Base-by-base conservation (phyloP, 2,888 invertebrate species). In the Tachina lurida region DNA sequence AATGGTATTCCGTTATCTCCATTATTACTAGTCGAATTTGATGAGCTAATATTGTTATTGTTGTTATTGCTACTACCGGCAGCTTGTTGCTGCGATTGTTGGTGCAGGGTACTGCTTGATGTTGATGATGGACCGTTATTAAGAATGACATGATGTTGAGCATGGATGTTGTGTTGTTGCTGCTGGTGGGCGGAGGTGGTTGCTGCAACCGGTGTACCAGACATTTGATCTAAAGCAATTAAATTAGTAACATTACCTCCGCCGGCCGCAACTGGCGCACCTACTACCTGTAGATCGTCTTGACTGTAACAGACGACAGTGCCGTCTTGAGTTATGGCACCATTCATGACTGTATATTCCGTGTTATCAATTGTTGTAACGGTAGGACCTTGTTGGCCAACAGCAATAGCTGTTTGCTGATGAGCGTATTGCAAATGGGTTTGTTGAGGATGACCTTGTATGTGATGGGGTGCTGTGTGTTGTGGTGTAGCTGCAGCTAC, bases 1-100 rank as follows among this genome's bases (percentile, higher is more conserved):
- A 96, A 93, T 87, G 96, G 94, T 90, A 95, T 94, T 87, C 93
- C 93, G 84, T 94, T 93, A 85, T 94, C 93, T 4, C 49, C 82
- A 9, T 60, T 83, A 76, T 71, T 81, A 56, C 83, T 77, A 60
- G 60, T 87, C 15, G 78, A 52, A 79, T 67, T 85, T 75, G 82
- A 65, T n/a, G 77, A 70, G 31, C 31, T 31, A 77, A 54, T 41
- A 52, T 10, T 78, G 56, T 52, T 78, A 58, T 62, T 84, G 63
- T 45, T 79, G 22, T 45, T 54, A 19, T 41, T 84, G 43, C 80
- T 63, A 74, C 68, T 71, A 79, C 73, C 49, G 19, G 58, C 60
- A 65, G 62, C 67, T 10, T 56, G 74, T 62, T 87, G 87, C 15
- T 87, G 87, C 49, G 83, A 86, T 74, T 75, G 84, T 60, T 88